These are phyloP conservation scores for Lycodopsis pacificus DNA, from an alignment of 2,797 vertebrate genomes.

Conservation along the genomic window DNA sequence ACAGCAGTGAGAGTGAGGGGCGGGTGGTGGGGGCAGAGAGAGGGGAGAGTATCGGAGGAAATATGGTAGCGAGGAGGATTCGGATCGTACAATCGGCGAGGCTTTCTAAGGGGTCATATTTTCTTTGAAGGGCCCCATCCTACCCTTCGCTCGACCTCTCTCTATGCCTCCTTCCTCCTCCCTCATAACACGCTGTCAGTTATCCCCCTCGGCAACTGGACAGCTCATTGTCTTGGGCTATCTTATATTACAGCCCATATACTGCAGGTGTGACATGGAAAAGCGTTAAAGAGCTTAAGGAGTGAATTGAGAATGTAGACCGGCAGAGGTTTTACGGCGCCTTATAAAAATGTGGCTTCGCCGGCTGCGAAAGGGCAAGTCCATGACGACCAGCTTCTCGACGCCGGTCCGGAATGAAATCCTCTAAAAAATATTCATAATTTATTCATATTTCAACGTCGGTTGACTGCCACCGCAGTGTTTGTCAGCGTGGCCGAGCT, in stretches of 20 bases:
- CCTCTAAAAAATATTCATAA: constrained; percentile 42
- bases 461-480: constrained; percentile 34
- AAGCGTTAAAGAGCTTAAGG: constrained; percentile 75
- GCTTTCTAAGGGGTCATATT: constrained; percentile 77
- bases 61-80: constrained; percentile 71
- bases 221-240: constrained; percentile 76
- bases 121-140: constrained; percentile 76
- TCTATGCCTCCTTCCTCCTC: constrained; percentile 56
- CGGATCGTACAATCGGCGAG: constrained; percentile 51
- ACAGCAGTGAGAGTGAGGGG: constrained; percentile 41
- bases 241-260: constrained; percentile 76
- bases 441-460: constrained; percentile 22
- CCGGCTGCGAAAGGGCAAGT: constrained; percentile 52
- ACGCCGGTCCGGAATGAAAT: constrained; percentile 27
- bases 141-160: constrained; percentile 74
- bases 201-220: constrained; percentile 72
- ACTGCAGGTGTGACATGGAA: constrained; percentile 76
- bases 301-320: constrained; percentile 64
- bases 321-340: constrained; percentile 62
- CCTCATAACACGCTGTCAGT: constrained; percentile 66
- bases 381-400: constrained; percentile 28
- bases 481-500: constrained; percentile 47
- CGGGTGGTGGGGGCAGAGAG: constrained; percentile 10
- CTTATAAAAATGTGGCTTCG: constrained; percentile 57
- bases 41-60: constrained; percentile 58